phyloP scores from a whole-genome alignment of 2,113 vertebrate genomes.

The Heterotilapia buettikoferi region DNA sequence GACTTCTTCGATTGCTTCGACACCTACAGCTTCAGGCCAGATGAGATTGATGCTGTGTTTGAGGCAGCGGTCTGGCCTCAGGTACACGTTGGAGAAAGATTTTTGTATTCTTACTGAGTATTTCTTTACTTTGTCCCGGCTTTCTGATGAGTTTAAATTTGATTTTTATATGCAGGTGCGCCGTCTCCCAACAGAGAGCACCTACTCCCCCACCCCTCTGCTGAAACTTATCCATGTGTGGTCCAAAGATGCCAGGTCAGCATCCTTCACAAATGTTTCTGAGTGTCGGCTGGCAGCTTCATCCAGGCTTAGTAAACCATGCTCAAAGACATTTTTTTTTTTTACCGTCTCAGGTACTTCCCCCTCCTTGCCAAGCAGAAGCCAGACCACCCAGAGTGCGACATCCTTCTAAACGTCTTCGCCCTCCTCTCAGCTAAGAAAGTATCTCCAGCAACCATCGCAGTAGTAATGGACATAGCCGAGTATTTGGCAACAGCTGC shows the following conservation, averaged over 20 bases:
- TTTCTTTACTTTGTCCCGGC: background rate
- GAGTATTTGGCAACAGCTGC: conserved; percentile 80
- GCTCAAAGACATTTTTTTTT: fast-evolving
- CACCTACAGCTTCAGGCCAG: conserved; percentile 78
- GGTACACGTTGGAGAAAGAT: conserved; percentile 56
- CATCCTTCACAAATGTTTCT: background rate
- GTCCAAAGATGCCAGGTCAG: conserved; percentile 88
- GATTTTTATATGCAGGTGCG: conserved; percentile 68
- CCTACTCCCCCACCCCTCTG: conserved; percentile 88
- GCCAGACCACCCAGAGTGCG: conserved; percentile 77
- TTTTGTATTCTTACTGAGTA: fast-evolving
- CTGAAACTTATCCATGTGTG: conserved; percentile 89
- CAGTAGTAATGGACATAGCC: conserved; percentile 83
- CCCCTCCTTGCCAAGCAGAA: conserved; percentile 86
- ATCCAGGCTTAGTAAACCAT: background rate
- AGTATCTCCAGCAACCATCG: conserved; percentile 72
- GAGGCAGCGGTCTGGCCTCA: conserved; percentile 89
- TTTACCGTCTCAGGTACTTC: conserved; percentile 77
- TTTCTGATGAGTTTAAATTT: background rate
- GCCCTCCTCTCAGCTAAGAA: conserved; percentile 85
- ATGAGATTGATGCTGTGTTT: conserved; percentile 89
- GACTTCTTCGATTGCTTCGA: conserved; percentile 89
- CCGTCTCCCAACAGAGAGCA: conserved; percentile 85
- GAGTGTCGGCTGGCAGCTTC: background rate
- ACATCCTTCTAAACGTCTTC: conserved; percentile 85